Evolutionary conservation across 2,113 vertebrate species (phyloP), one percentile per base, ranked within the genome.

Genomic region (Euleptes europaea): DNA sequence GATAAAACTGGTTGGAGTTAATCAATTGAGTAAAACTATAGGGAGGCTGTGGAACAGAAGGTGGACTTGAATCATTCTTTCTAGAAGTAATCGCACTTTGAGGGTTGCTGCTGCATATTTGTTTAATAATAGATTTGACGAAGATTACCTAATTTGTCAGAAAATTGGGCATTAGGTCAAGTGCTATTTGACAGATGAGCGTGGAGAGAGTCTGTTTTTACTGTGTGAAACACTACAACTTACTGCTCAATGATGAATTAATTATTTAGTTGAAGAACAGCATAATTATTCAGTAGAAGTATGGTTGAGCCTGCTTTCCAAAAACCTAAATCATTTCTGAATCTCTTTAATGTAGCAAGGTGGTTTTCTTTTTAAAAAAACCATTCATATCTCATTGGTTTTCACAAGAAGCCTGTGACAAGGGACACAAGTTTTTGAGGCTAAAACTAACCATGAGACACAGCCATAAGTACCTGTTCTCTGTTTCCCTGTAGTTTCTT

Each of bases 21-120:
- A 91, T 95, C 91, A 94, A 73, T 84, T 94, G 87, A 92, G 77
- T 88, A 91, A 92, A 94, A 72, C 89, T 92, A 71, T 69, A 86
- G 84, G 82, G 90, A 94, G 84, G 89, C 83, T 88, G 31, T 88
- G 70, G 85, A 70, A 94, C 23, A n/a, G 33, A 76, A 65, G 86
- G 88, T 90, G 89, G 70, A 91, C 93, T 90, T 89, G 82, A 87
- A 95, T 49, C 77, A 15, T 91, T 91, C 94, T 95, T 91, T 91
- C 94, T 95, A 83, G 42, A 88, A 92, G 73, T 90, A 89, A 89
- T 94, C 83, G 85, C 49, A 83, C 71, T 78, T 70, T 86, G 85
- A 93, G 85, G 88, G 60, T 74, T 75, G 81, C 78, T 92, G 73
- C 44, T 94, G 88, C 66, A 44, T 85, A 80, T 88, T 92, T 93